Percentiles rank a stretch among this genome's conserved stretches.
Conservation (phyloP, 2,888 invertebrate species). For the Cryptophagus acutangulus region DNA sequence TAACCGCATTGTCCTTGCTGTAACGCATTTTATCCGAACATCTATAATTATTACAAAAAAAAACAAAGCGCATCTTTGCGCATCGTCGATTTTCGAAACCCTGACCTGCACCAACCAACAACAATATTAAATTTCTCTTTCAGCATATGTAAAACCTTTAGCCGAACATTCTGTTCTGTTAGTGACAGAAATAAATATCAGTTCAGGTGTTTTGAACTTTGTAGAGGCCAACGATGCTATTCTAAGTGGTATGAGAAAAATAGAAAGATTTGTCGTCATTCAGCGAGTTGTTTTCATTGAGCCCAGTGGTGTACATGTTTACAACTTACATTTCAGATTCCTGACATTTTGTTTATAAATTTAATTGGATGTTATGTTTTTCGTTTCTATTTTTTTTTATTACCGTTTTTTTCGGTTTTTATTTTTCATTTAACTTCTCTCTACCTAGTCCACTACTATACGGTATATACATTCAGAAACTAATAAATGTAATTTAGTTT, state of each 20-base stretch:
- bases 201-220: conserved; percentile 41
- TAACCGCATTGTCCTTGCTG: no score
- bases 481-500: no score
- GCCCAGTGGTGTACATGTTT: conserved; percentile 7
- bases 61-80: no score
- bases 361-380: conserved; percentile 35
- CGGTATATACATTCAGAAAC: no score
- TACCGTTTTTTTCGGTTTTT: conserved; percentile 23
- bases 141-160: conserved; percentile 1
- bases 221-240: conserved; percentile 18
- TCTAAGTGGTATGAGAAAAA: conserved; percentile 25
- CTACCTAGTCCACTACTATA: no score
- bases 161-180: conserved; percentile 17
- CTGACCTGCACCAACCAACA: conserved; percentile 39
- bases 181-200: conserved; percentile 39
- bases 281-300: not conserved
- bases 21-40: no score
- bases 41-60: no score
- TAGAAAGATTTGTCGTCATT: conserved; percentile 27
- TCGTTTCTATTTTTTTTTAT: conserved; percentile 16
- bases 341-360: conserved; percentile 35
- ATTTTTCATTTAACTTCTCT: no score
- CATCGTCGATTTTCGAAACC: conserved; percentile 31
- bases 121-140: conserved; percentile 36
- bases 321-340: conserved; percentile 24